A percentile compares a stretch with the other conserved stretches of the same genome.
These are phyloP conservation scores for Drosophila orena DNA, from an alignment of 1,140 invertebrate genomes.

Conservation along the genomic window DNA sequence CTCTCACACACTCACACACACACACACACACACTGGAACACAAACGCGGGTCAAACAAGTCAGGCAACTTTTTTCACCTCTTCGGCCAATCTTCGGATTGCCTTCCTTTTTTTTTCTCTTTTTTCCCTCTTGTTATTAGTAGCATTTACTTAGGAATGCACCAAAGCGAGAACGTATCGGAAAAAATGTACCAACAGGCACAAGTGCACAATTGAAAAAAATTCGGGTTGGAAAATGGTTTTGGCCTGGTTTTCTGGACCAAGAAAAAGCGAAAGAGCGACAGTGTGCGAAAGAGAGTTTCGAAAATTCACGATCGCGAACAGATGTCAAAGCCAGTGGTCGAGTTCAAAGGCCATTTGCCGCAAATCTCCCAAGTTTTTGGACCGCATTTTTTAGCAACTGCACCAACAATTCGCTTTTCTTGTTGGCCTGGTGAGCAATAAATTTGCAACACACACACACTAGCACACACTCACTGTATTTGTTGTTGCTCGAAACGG, in stretches of 20 bases:
- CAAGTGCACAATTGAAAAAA: constrained; percentile 62
- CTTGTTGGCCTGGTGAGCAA: constrained; percentile 14
- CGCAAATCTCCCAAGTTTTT: constrained; percentile 37
- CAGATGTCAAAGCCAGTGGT: constrained; percentile 56
- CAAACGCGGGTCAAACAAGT: constrained; percentile 70
- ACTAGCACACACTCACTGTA: constrained; percentile 37
- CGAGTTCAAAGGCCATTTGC: constrained; percentile 65
- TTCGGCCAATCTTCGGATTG: constrained; percentile 75
- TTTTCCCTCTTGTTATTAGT: constrained; percentile 67
- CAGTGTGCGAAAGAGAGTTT: constrained; percentile 24
- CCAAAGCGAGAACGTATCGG: constrained; percentile 80
- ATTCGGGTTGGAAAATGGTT: constrained; percentile 59
- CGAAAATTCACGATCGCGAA: constrained; percentile 41
- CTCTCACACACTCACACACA: constrained; percentile 16
- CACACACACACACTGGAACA: neutral
- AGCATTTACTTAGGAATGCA: constrained; percentile 83
- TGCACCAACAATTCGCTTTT: constrained; percentile 13
- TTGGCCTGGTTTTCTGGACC: constrained; percentile 62
- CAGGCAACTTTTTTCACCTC: constrained; percentile 75
- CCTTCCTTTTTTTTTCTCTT: constrained; percentile 74
- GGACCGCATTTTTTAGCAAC: constrained; percentile 34
- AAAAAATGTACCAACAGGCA: constrained; percentile 67
- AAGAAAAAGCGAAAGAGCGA: constrained; percentile 9
- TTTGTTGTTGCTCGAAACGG: constrained; percentile 24
- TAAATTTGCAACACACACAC: constrained; percentile 20